Evolutionary conservation across 2,797 vertebrate species (phyloP).

Genomic region (Etheostoma nigrum): DNA sequence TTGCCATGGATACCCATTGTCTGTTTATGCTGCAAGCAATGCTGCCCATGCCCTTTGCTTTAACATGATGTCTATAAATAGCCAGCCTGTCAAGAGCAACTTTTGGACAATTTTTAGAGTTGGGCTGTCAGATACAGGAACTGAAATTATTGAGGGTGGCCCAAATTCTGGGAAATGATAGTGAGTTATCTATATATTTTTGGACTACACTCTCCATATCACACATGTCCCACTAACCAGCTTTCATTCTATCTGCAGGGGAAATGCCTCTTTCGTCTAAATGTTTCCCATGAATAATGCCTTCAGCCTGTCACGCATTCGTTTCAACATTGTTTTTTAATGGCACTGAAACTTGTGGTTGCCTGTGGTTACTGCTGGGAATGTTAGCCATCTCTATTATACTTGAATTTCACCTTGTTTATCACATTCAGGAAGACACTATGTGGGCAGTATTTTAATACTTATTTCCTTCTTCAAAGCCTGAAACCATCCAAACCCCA

Average conservation of each 20-base stretch:
- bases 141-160: constrained; percentile 36
- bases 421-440: constrained; percentile 29
- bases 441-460: constrained; percentile 34
- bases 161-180: constrained; percentile 42
- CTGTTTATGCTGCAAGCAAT: constrained; percentile 58
- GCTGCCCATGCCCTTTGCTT: constrained; percentile 53
- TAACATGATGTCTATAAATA: constrained; percentile 53
- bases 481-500: constrained; percentile 24
- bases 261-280: constrained; percentile 41
- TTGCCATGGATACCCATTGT: constrained; percentile 48
- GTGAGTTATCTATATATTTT: constrained; percentile 36
- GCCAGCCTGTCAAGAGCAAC: constrained; percentile 28
- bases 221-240: constrained; percentile 35
- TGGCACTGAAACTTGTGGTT: constrained; percentile 29
- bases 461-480: constrained; percentile 21
- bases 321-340: constrained; percentile 17
- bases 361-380: constrained; percentile 31
- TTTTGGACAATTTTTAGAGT: constrained; percentile 37
- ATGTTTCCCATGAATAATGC: constrained; percentile 45
- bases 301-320: constrained; percentile 24
- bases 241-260: constrained; percentile 20
- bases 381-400: constrained; percentile 21
- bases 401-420: constrained; percentile 36
- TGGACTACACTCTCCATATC: constrained; percentile 27
- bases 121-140: constrained; percentile 32